Evolutionary conservation across 2,888 invertebrate species (phyloP), one percentile per base, ranked within the genome.

Genomic region (Bellardia pandia): DNA sequence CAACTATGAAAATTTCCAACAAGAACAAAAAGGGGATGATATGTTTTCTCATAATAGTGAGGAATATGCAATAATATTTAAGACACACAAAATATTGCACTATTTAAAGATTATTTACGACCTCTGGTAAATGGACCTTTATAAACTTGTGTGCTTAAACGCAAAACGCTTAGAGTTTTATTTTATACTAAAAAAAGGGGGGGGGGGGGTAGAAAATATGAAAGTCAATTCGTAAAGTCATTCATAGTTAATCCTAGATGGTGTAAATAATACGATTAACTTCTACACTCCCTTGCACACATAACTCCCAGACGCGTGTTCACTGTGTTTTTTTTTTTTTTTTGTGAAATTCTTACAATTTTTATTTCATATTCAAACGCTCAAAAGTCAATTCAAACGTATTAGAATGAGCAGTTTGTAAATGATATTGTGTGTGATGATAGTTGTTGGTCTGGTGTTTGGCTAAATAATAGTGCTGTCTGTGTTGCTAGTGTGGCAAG

Each of bases 231-330:
- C 80, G 80, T 79, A 88, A 91, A 93, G 93, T 93, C 93, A 93
- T 93, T 81, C 66, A 90, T 87, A 91, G 89, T 91, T 92, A 93
- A 93, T 93, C 93, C 93, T 90, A 90, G 90, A 92, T 93, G 93
- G 92, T 93, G 93, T 93, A 93, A 93, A 93, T 93, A 93, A 93
- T 93, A 91, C 93, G 93, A 93, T 93, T 93, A 93, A 92, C 85
- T 87, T 78, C 75, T 85, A 85, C 81, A 87, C 87, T 85, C 87
- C 87, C 87, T 75, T 85, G 68, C 75, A 75, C 81, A 78, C 56
- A 78, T 23, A 85, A 82, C 72, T 77, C 69, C 76, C 81, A 78
- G 74, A 56, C 85, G 78, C 80, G 87, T 85, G 87, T 85, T 80
- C 11, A 14, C 23, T 51, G n/a, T 40, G 16, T 23, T 23, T 23